Conservation (phyloP, 2,113 vertebrate genomes). For the Arenaria interpres region DNA sequence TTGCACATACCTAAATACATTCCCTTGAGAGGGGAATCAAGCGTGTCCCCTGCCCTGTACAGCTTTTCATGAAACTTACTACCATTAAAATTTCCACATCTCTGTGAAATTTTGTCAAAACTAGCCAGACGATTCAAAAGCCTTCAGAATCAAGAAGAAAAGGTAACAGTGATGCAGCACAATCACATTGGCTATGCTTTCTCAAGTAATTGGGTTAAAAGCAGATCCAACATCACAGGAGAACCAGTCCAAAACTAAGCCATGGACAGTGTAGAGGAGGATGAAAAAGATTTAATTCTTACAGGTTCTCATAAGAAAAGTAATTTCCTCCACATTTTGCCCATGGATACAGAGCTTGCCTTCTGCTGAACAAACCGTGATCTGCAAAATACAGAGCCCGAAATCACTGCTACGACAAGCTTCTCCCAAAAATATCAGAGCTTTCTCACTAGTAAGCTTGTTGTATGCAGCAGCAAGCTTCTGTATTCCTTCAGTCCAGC, state of each 20-base stretch:
- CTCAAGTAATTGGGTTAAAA: background rate
- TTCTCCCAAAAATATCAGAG: background rate
- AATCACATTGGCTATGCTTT: background rate
- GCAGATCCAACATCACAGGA: background rate
- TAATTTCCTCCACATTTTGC: background rate
- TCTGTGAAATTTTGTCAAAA: background rate
- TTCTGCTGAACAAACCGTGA: background rate
- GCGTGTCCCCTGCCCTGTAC: accelerated
- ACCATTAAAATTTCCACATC: background rate
- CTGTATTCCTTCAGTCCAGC: background rate
- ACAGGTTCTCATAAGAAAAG: background rate
- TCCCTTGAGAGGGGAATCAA: background rate
- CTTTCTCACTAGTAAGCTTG: background rate
- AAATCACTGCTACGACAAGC: background rate
- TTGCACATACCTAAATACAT: background rate
- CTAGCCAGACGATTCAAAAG: background rate
- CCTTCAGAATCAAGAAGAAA: background rate
- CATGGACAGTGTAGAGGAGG: background rate
- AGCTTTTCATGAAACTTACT: background rate
- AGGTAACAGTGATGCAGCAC: background rate
- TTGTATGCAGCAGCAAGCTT: background rate
- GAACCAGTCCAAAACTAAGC: background rate
- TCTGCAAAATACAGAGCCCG: background rate
- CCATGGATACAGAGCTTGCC: background rate
- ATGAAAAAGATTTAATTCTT: background rate